Conservation (phyloP, 2,113 vertebrate genomes). For the Malurus cyaneus region DNA sequence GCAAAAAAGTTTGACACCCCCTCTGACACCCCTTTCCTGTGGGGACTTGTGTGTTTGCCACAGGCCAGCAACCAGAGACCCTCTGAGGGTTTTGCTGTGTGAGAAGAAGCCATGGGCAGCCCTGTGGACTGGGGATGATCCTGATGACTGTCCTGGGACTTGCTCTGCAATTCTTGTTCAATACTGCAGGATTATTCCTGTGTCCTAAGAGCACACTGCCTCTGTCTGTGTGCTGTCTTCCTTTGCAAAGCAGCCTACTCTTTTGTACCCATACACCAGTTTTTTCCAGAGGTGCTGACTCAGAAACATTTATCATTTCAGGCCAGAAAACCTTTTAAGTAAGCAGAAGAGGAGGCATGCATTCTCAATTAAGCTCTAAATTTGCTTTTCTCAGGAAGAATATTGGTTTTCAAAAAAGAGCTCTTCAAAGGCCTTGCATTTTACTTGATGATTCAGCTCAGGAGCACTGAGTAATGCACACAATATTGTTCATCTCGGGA, state of each 20-base stretch:
- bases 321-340: neutral
- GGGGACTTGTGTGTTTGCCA: neutral
- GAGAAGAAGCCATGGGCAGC: neutral
- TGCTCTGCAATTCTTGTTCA: neutral
- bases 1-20: neutral
- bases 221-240: neutral
- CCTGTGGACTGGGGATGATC: neutral
- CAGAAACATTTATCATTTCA: neutral
- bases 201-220: neutral
- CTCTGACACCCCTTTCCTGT: rapidly evolving
- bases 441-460: conserved; percentile 21
- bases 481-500: neutral
- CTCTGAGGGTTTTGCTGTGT: rapidly evolving
- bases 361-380: neutral
- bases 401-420: neutral
- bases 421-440: neutral
- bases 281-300: neutral
- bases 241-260: neutral
- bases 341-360: neutral
- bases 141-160: neutral
- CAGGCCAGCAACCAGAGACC: rapidly evolving
- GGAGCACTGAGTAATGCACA: neutral
- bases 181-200: neutral
- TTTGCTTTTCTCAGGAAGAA: conserved; percentile 12
- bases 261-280: neutral